phyloP scores from a whole-genome alignment of 1,140 invertebrate genomes.

The Zaprionus inermis region DNA sequence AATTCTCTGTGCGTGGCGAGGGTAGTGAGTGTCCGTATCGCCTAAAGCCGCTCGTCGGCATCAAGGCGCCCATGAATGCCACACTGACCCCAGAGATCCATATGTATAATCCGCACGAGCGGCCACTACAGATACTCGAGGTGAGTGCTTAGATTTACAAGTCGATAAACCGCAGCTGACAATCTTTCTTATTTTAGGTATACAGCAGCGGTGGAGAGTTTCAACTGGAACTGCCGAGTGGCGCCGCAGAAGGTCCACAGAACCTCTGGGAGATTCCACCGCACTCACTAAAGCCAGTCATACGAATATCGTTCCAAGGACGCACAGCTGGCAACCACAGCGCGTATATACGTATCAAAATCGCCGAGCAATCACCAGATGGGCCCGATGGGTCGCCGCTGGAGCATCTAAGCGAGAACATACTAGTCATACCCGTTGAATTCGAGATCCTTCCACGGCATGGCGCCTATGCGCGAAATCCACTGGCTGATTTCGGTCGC shows the following conservation, averaged over 20 bases:
- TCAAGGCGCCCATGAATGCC: slow-evolving; percentile 96
- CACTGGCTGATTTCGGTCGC: slow-evolving; percentile 92
- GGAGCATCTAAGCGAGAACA: slow-evolving; percentile 74
- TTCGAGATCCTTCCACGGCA: slow-evolving; percentile 91
- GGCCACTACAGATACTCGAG: slow-evolving; percentile 91
- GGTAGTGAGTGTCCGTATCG: slow-evolving; percentile 95
- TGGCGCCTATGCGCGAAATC: slow-evolving; percentile 91
- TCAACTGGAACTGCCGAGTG: slow-evolving; percentile 94
- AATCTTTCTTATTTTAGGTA: slow-evolving; percentile 43
- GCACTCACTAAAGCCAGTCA: slow-evolving; percentile 94
- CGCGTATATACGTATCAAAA: slow-evolving; percentile 84
- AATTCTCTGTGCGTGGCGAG: slow-evolving; percentile 90
- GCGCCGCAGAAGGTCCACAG: slow-evolving; percentile 89
- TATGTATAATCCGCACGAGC: slow-evolving; percentile 96
- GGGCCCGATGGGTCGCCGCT: slow-evolving; percentile 15
- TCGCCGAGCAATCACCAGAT: slow-evolving; percentile 49
- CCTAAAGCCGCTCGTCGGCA: slow-evolving; percentile 93
- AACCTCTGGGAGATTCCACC: slow-evolving; percentile 96
- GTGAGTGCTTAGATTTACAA: slow-evolving; percentile 17
- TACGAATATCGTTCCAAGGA: slow-evolving; percentile 93
- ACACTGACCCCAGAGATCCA: slow-evolving; percentile 95
- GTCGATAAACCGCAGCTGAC: background rate
- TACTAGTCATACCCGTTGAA: slow-evolving; percentile 93
- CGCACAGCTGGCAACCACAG: slow-evolving; percentile 84
- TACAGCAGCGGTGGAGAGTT: slow-evolving; percentile 96